Conservation (phyloP, 2,888 invertebrate species). For the Lissonota sp. region DNA sequence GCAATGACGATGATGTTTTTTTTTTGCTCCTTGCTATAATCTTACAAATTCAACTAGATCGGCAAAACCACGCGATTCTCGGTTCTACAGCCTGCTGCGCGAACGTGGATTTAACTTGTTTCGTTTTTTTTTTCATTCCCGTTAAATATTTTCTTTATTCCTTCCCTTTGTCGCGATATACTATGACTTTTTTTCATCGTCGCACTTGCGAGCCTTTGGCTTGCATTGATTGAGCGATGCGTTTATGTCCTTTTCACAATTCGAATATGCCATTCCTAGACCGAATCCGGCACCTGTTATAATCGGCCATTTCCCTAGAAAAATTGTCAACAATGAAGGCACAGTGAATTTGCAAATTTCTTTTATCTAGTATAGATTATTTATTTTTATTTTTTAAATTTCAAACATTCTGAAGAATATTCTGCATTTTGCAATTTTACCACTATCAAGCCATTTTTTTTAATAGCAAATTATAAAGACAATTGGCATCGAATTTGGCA, state of each 20-base stretch:
- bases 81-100: conserved; percentile 59
- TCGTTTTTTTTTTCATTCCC: neutral
- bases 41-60: conserved; percentile 70
- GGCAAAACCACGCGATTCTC: conserved; percentile 39
- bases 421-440: too few relatives aligned
- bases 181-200: conserved; percentile 63
- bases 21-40: conserved; percentile 63
- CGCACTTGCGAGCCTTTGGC: conserved; percentile 68
- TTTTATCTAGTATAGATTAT: too few relatives aligned
- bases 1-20: conserved; percentile 60
- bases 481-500: too few relatives aligned
- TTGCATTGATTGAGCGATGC: conserved; percentile 75
- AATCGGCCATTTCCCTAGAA: conserved; percentile 93
- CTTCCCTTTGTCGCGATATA: conserved; percentile 7
- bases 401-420: too few relatives aligned
- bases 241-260: conserved; percentile 91
- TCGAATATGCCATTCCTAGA: conserved; percentile 94
- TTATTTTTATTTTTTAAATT: too few relatives aligned
- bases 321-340: conserved; percentile 44
- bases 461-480: too few relatives aligned
- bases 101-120: conserved; percentile 7
- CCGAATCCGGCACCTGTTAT: conserved; percentile 95
- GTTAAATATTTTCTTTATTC: conserved; percentile 32
- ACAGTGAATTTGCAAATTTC: too few relatives aligned
- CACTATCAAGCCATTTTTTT: too few relatives aligned